Evolutionary conservation across 1,140 invertebrate species (phyloP).

Genomic region (Ceratina australensis): DNA sequence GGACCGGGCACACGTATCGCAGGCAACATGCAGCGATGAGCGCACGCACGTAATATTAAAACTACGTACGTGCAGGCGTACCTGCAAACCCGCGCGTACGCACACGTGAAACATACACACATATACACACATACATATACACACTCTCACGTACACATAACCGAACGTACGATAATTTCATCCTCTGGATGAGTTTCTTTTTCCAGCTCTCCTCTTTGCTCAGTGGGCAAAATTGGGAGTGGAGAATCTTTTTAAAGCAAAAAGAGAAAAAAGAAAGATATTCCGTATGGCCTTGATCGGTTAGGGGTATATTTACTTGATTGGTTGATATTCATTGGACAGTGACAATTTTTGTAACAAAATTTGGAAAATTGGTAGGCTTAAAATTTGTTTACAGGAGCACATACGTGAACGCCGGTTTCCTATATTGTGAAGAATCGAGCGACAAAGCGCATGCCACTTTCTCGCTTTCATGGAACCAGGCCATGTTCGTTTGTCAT

Average conservation of each 20-base stretch:
- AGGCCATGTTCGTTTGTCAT: slow-evolving; percentile 65
- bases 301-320: slow-evolving; percentile 76
- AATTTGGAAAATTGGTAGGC: slow-evolving; percentile 76
- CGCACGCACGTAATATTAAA: background rate
- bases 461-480: slow-evolving; percentile 74
- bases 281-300: slow-evolving; percentile 72
- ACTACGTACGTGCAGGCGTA: background rate
- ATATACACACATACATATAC: slow-evolving; percentile 36
- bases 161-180: slow-evolving; percentile 70
- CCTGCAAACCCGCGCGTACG: background rate
- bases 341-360: slow-evolving; percentile 79
- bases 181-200: slow-evolving; percentile 81
- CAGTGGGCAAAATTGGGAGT: slow-evolving; percentile 85
- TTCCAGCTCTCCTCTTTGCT: slow-evolving; percentile 94
- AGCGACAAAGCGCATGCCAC: slow-evolving; percentile 79
- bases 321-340: slow-evolving; percentile 76
- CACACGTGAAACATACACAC: slow-evolving; percentile 14
- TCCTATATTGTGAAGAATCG: slow-evolving; percentile 79
- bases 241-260: slow-evolving; percentile 77
- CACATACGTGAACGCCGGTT: slow-evolving; percentile 77
- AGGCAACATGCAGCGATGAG: background rate
- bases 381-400: slow-evolving; percentile 79
- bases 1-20: too few relatives aligned
- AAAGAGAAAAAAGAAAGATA: slow-evolving; percentile 59
- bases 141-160: slow-evolving; percentile 18